Evolutionary conservation across 2,888 invertebrate species (phyloP).

Genomic region (Phalera bucephala): DNA sequence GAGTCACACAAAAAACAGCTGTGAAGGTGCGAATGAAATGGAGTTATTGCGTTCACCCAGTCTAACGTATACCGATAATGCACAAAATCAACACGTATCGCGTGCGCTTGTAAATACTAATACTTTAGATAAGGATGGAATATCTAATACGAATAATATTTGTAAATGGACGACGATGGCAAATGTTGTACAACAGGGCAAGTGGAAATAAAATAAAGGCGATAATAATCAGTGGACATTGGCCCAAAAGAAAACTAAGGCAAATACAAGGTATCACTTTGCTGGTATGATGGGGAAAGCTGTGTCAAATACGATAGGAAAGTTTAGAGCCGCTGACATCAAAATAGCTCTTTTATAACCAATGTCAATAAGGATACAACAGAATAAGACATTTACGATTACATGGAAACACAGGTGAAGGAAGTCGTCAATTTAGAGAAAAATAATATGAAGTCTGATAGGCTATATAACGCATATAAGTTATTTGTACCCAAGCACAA

Average conservation of each 20-base stretch:
- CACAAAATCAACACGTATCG: too few relatives aligned
- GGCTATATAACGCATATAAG: conserved; percentile 3
- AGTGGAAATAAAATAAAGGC: background rate
- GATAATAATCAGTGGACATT: background rate
- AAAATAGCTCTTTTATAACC: conserved; percentile 2
- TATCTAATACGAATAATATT: too few relatives aligned
- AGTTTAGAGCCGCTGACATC: conserved; percentile 1
- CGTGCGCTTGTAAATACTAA: too few relatives aligned
- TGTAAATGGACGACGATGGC: background rate
- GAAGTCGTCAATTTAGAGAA: conserved; percentile 2
- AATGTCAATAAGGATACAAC: background rate
- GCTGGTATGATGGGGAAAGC: background rate
- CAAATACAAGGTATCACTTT: background rate
- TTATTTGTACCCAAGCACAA: conserved; percentile 2
- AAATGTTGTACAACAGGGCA: background rate
- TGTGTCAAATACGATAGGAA: background rate
- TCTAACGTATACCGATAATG: too few relatives aligned
- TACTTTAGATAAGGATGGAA: too few relatives aligned
- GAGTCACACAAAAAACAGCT: too few relatives aligned
- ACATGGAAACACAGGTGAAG: background rate
- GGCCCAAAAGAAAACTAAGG: background rate
- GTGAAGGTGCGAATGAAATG: too few relatives aligned
- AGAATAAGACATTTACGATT: background rate
- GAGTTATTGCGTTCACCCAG: too few relatives aligned
- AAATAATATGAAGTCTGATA: conserved; percentile 1